Conservation (phyloP, 30 jellyfish, hydroid and myxozoan species). For the Nemopilema nomurai region DNA sequence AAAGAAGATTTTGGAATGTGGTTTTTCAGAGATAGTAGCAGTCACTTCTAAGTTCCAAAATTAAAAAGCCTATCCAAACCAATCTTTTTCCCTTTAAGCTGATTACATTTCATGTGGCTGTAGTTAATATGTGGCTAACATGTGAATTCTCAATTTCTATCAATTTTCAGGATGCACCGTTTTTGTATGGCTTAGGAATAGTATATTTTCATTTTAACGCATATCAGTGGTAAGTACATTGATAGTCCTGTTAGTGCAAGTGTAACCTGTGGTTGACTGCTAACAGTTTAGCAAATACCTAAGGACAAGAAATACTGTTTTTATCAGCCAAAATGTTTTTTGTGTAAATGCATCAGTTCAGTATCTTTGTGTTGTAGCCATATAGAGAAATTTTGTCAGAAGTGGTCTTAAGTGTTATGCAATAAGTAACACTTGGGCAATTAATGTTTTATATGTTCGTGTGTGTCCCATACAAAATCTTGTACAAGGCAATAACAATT, state of each 20-base stretch:
- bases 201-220: conserved; percentile 98
- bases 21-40: no score
- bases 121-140: no score
- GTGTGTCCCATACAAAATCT: no score
- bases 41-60: no score
- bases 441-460: not conserved
- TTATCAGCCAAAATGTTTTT: not conserved
- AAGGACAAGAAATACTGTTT: not conserved
- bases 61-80: no score
- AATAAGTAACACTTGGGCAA: not conserved
- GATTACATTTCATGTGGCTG: no score
- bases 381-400: no score
- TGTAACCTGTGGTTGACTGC: no score
- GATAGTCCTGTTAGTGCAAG: no score
- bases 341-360: not conserved
- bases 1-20: no score
- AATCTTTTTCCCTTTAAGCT: no score
- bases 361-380: not conserved
- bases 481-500: no score
- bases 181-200: conserved; percentile 98
- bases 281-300: not conserved
- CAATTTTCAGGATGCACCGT: conserved; percentile 95
- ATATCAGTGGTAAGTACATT: conserved; percentile 87
- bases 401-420: not conserved
- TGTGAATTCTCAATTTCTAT: not conserved